Conservation (phyloP, 2,888 invertebrate genomes). For the Volucella zonaria region DNA sequence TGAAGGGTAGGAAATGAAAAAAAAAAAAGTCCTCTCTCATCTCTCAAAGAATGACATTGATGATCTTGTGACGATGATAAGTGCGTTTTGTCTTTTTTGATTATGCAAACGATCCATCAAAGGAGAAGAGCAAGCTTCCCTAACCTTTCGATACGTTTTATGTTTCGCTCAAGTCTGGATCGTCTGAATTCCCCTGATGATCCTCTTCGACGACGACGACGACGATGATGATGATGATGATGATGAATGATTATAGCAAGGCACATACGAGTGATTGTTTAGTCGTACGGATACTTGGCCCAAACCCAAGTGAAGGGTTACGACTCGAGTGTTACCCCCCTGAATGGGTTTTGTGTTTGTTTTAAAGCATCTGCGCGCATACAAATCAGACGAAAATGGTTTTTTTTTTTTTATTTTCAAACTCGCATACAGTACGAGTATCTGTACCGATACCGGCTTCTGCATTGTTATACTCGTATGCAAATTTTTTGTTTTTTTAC, state of each 20-base stretch:
- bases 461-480: constrained; percentile 62
- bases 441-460: too few species aligned
- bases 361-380: constrained; percentile 71
- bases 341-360: constrained; percentile 60
- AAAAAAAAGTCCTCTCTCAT: not conserved
- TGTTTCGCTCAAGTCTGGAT: constrained; percentile 38
- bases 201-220: constrained; percentile 13
- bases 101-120: constrained; percentile 76
- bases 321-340: not conserved
- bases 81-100: constrained; percentile 73
- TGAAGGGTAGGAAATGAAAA: constrained; percentile 8
- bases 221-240: constrained; percentile 12
- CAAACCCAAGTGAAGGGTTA: constrained; percentile 39
- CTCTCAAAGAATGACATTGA: constrained; percentile 65
- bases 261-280: constrained; percentile 4
- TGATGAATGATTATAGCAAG: constrained; percentile 71
- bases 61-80: constrained; percentile 74
- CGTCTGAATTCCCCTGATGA: not conserved
- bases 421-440: too few species aligned
- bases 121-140: constrained; percentile 9
- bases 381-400: not conserved
- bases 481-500: constrained; percentile 43
- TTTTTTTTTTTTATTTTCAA: too few species aligned
- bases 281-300: too few species aligned
- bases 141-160: constrained; percentile 25